phyloP scores from a whole-genome alignment of 2,113 vertebrate species.

The Catharus fuscescens region DNA sequence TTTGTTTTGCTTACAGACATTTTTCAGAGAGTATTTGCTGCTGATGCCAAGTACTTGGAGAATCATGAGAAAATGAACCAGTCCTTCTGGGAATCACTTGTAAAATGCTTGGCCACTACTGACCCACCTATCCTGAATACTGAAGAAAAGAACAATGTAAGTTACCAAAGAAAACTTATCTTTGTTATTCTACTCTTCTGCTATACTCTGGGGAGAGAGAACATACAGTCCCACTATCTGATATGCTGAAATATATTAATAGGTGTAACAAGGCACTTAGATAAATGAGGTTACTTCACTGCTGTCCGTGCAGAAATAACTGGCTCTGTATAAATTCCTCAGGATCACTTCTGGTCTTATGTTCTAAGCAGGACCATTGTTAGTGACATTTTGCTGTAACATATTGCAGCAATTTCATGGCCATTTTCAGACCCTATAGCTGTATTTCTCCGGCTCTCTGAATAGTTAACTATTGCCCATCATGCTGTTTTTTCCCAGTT shows the following conservation, averaged over 20 bases:
- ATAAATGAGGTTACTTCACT: not conserved
- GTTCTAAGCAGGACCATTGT: not conserved
- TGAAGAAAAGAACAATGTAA: conserved; percentile 58
- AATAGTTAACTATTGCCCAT: not conserved
- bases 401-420: not conserved
- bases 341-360: not conserved
- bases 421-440: not conserved
- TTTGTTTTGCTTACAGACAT: not conserved
- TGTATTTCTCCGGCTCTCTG: not conserved
- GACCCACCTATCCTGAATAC: conserved; percentile 34
- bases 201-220: not conserved
- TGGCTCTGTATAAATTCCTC: not conserved
- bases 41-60: conserved; percentile 43
- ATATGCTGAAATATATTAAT: not conserved
- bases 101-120: conserved; percentile 28
- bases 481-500: not conserved
- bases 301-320: not conserved
- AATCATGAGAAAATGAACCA: not conserved
- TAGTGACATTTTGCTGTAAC: not conserved
- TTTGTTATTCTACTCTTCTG: not conserved
- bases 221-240: not conserved
- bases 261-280: not conserved
- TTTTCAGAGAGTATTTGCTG: conserved; percentile 45
- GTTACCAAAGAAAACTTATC: not conserved
- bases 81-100: conserved; percentile 48